phyloP scores from a whole-genome alignment of 2,797 vertebrate species.

The Scomberomorus guttatus region DNA sequence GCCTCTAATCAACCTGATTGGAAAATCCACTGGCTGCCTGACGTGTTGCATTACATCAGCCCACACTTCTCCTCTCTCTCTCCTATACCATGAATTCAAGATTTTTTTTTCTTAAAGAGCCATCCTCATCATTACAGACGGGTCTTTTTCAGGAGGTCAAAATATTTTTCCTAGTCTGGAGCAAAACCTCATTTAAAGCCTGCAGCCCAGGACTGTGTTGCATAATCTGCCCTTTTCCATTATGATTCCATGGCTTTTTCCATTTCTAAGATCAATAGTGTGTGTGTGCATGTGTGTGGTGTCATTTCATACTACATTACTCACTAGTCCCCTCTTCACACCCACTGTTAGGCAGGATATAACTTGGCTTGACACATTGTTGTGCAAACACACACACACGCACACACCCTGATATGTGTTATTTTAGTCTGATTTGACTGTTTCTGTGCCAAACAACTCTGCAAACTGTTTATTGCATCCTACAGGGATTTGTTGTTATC shows the following conservation, averaged over 20 bases:
- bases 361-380: conserved; percentile 25
- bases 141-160: not conserved
- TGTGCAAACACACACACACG: conserved; percentile 44
- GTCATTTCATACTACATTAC: conserved; percentile 21
- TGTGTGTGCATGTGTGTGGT: not conserved
- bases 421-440: conserved; percentile 1
- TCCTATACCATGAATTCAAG: not conserved
- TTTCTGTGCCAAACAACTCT: not conserved
- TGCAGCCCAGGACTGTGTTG: conserved; percentile 24
- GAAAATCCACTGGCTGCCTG: conserved; percentile 64
- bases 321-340: conserved; percentile 26
- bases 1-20: conserved; percentile 78
- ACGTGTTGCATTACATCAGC: conserved; percentile 64
- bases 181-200: conserved; percentile 33
- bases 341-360: conserved; percentile 40
- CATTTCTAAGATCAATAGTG: conserved; percentile 52
- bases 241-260: conserved; percentile 46
- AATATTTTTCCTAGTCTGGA: conserved; percentile 1
- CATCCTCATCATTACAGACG: not conserved
- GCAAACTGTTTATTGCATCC: not conserved
- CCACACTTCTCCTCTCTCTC: conserved; percentile 13
- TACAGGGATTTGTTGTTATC: not conserved
- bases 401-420: conserved; percentile 24
- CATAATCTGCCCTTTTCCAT: conserved; percentile 36
- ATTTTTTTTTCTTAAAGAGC: not conserved